A percentile compares a stretch with the other conserved stretches of the same genome.
Conservation (phyloP, 2,888 invertebrate species). For the Lomographa bimaculata region DNA sequence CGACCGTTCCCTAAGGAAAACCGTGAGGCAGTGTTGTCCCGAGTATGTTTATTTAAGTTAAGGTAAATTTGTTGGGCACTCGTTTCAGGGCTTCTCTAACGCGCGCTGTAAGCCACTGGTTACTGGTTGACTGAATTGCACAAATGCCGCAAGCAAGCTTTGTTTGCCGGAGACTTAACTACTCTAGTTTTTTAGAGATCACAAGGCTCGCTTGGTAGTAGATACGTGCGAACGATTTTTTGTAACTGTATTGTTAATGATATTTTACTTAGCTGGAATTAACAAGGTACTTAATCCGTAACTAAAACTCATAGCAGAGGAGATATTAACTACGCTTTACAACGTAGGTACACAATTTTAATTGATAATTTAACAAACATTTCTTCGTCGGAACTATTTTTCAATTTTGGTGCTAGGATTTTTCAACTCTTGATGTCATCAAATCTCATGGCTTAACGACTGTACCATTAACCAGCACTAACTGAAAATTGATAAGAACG, state of each 20-base stretch:
- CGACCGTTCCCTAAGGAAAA: conserved; percentile 20
- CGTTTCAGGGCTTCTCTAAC: conserved; percentile 62
- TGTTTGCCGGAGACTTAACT: conserved; percentile 64
- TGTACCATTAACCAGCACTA: too few species aligned
- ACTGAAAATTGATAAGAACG: too few species aligned
- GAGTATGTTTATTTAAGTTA: too few species aligned
- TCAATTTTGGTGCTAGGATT: too few species aligned
- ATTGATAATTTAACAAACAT: too few species aligned
- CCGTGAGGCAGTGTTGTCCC: background rate
- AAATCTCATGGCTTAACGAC: too few species aligned
- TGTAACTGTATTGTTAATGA: conserved; percentile 42
- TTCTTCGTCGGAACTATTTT: too few species aligned
- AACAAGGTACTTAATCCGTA: conserved; percentile 22
- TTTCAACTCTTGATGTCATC: too few species aligned
- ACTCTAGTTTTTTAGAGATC: conserved; percentile 67
- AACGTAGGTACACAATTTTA: too few species aligned
- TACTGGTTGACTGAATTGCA: conserved; percentile 43
- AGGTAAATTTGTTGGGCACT: too few species aligned
- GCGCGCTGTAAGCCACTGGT: conserved; percentile 49
- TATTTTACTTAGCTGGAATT: conserved; percentile 14
- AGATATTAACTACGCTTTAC: too few species aligned
- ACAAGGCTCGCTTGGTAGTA: conserved; percentile 44
- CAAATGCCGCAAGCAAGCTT: conserved; percentile 54
- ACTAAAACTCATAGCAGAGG: conserved; percentile 9
- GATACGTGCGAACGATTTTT: conserved; percentile 53